Evolutionary conservation across 2,888 invertebrate species (phyloP).

Genomic region (Eubasilissa splendida): DNA sequence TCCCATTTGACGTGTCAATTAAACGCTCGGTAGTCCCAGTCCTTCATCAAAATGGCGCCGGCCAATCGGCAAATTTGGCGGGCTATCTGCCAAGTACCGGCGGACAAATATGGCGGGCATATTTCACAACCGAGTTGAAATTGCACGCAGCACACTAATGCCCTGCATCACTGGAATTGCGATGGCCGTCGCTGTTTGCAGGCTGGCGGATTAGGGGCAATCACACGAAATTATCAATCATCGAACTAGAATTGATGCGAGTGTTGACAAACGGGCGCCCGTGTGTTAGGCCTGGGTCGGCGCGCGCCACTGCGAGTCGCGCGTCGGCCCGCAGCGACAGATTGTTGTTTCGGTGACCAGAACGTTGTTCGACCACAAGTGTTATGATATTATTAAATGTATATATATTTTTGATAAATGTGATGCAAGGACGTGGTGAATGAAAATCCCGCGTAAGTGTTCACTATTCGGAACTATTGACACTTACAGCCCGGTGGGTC

Average conservation of each 20-base stretch:
- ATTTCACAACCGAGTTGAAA: slow-evolving; percentile 32
- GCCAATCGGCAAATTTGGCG: neutral
- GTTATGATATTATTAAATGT: too few relatives aligned
- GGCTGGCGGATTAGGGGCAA: slow-evolving; percentile 43
- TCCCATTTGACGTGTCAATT: slow-evolving; percentile 22
- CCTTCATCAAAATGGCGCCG: slow-evolving; percentile 24
- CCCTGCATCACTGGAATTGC: slow-evolving; percentile 21
- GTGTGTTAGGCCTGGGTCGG: neutral
- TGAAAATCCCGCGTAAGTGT: too few relatives aligned
- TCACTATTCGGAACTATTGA: too few relatives aligned
- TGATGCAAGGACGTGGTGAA: too few relatives aligned
- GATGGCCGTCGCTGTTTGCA: slow-evolving; percentile 17
- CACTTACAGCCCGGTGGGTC: too few relatives aligned
- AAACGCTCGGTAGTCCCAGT: slow-evolving; percentile 8
- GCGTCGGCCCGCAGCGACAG: too few relatives aligned
- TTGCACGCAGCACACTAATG: slow-evolving; percentile 16
- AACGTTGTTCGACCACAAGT: too few relatives aligned
- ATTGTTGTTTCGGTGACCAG: too few relatives aligned
- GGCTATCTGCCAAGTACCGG: neutral
- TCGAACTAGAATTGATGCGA: slow-evolving; percentile 28
- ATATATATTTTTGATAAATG: too few relatives aligned
- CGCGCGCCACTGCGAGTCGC: too few relatives aligned
- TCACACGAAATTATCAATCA: slow-evolving; percentile 50
- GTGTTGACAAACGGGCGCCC: slow-evolving; percentile 3
- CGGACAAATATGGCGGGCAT: slow-evolving; percentile 3